Conservation (phyloP, 2,888 invertebrate genomes). For the Neoascia interrupta region DNA sequence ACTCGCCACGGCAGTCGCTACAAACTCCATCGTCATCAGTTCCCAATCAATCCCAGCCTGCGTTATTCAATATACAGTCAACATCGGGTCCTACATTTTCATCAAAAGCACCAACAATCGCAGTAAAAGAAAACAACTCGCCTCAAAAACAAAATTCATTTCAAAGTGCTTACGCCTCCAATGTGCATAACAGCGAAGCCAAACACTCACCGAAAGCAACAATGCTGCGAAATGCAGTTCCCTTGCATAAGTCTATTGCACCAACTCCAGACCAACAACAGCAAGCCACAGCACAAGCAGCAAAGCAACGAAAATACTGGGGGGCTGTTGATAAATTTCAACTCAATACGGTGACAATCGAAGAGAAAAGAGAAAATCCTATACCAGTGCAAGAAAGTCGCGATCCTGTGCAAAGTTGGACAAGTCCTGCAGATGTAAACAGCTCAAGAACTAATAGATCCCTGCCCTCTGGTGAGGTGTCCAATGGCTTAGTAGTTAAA, state of each 20-base stretch:
- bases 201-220: background rate
- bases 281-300: background rate
- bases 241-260: background rate
- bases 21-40: no score
- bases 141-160: background rate
- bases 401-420: background rate
- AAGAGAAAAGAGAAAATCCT: background rate
- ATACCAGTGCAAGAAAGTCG: background rate
- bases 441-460: no score
- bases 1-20: no score
- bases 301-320: conserved; percentile 46
- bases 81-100: background rate
- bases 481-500: background rate
- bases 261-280: background rate
- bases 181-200: background rate
- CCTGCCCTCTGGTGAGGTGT: background rate
- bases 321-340: conserved; percentile 50
- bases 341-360: background rate
- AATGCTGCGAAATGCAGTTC: background rate
- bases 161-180: background rate
- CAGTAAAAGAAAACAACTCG: background rate
- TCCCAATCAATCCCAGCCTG: no score
- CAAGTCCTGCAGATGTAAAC: background rate
- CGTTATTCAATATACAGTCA: no score
- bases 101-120: background rate